Conservation (phyloP, 2,113 vertebrate genomes). For the Caranx melampygus region DNA sequence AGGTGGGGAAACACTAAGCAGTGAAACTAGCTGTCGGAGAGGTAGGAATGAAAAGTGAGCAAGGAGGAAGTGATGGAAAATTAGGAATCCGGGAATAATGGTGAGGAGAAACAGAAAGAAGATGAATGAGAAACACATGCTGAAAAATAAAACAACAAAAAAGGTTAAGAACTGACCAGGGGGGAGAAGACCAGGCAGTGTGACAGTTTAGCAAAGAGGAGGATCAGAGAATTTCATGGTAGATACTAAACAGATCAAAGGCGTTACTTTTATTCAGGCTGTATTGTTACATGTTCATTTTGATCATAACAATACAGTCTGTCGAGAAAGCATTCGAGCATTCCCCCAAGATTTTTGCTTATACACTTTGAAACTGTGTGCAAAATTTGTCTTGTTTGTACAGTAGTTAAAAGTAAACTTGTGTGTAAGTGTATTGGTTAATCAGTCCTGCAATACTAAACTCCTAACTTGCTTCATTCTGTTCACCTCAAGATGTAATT, state of each 20-base stretch:
- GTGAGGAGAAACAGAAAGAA: constrained; percentile 47
- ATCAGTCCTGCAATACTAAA: background rate
- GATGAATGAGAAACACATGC: constrained; percentile 66
- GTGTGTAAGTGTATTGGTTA: background rate
- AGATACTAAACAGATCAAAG: background rate
- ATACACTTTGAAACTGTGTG: background rate
- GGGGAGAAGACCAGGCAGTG: background rate
- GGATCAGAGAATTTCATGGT: background rate
- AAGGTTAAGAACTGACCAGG: background rate
- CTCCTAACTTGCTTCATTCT: background rate
- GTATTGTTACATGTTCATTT: background rate
- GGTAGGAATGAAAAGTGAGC: constrained; percentile 55
- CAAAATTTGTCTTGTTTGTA: background rate
- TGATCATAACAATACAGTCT: too few relatives aligned
- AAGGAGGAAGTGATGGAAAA: constrained; percentile 58
- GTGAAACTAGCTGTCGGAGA: constrained; percentile 3
- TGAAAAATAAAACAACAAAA: constrained; percentile 1
- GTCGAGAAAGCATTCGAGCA: too few relatives aligned
- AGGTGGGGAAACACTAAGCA: constrained; percentile 69
- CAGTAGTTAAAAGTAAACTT: background rate
- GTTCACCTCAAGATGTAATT: background rate
- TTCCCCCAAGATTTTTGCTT: background rate
- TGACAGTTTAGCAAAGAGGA: background rate
- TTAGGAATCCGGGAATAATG: constrained; percentile 42
- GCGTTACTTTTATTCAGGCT: background rate